A percentile compares a stretch with the other conserved stretches of the same genome.
Evolutionary conservation across 2,888 invertebrate genomes (phyloP).

Genomic region (Pachycephus smyrnensis): DNA sequence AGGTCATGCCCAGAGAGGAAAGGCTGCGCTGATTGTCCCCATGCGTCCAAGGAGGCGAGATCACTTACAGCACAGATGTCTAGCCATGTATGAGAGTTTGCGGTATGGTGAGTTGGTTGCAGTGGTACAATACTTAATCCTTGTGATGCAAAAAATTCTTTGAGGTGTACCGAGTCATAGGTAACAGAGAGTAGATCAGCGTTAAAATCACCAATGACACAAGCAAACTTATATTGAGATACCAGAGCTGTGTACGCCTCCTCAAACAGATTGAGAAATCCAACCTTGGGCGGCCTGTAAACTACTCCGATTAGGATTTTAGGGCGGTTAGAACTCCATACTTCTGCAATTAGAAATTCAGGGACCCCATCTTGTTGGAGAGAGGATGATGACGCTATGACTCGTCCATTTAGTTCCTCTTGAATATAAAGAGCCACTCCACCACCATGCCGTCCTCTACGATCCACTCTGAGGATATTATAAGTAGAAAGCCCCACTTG

Average conservation of each 20-base stretch:
- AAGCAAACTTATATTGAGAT: not conserved
- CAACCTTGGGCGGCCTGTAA: slow-evolving; percentile 10
- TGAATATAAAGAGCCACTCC: too few species aligned
- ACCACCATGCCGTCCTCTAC: too few species aligned
- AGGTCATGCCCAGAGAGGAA: slow-evolving; percentile 11
- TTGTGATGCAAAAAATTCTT: not conserved
- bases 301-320: slow-evolving; percentile 9
- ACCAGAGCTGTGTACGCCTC: not conserved
- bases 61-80: not conserved
- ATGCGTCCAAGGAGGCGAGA: too few species aligned
- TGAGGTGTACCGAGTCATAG: not conserved
- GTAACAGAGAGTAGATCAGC: not conserved
- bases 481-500: too few species aligned
- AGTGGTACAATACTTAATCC: slow-evolving; percentile 5
- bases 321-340: too few species aligned
- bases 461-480: too few species aligned
- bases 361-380: too few species aligned
- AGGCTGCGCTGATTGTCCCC: slow-evolving; percentile 5
- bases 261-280: not conserved
- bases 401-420: too few species aligned
- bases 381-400: too few species aligned
- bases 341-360: too few species aligned
- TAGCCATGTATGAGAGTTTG: slow-evolving; percentile 8
- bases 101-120: slow-evolving; percentile 12
- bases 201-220: slow-evolving; percentile 2